Base-by-base conservation (phyloP, 2,113 vertebrate species). In the Nothocercus nigrocapillus region DNA sequence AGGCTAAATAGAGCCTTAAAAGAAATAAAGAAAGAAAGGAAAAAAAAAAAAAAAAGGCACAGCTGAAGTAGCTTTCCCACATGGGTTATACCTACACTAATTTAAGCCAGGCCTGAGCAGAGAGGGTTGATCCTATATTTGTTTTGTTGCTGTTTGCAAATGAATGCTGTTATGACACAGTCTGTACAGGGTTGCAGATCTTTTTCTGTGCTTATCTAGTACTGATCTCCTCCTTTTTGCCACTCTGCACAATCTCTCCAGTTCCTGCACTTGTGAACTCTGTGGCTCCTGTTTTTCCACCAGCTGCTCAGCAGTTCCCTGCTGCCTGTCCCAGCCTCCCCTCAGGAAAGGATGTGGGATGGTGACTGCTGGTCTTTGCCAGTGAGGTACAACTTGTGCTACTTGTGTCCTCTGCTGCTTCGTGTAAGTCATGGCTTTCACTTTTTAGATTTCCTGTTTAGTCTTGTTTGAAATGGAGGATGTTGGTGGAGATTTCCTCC, bases 251-350 rank as follows among this genome's bases (percentile, higher is more conserved):
- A 90, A 61, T 13, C 8, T 47, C 51, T 91, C n/a, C 25, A 64
- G 36, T 38, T 42, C 18, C 38, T 53, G 28, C 0, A 0, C 1
- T 1, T 28, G 36, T 27, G 40, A 54, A 17, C 12, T 9, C 13
- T 5, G 7, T 56, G 40, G 12, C 42, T 42, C n/a, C 67, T 95
- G 61, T 8, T 49, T 54, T 68, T 78, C 78, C n/a, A 20, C 42
- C 34, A 47, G 61, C 24, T 12, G 1, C 56, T 69, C 66, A 25
- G 10, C 30, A 79, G 28, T 44, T 17, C 36, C 85, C 54, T 10
- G 7, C 82, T 4, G 0, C 27, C 28, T 20, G 2, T 40, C 67
- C 76, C 0, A 0, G 5, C 9, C 19, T 59, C n/a, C 36, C 11
- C 2, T 4, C 5, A n/a, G 17, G 49, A 75, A 85, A 73, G 21